Evolutionary conservation across 1,140 invertebrate species (phyloP).

Genomic region (Aphelenchoides besseyi): DNA sequence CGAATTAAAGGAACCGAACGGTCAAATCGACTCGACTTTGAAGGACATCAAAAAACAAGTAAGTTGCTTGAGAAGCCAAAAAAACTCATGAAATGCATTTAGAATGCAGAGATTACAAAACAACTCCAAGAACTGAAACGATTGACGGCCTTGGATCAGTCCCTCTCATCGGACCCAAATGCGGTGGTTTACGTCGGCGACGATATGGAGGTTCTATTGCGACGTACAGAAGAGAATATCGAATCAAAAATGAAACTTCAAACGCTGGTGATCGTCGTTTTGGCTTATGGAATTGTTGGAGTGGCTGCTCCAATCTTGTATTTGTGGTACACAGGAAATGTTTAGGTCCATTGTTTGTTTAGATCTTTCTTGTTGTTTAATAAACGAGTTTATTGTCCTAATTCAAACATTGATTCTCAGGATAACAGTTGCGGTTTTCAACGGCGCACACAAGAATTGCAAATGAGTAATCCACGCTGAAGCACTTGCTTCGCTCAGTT

Average conservation of each 20-base stretch:
- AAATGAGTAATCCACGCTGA: constrained; percentile 85
- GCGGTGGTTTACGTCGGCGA: constrained; percentile 48
- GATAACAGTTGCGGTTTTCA: constrained; percentile 63
- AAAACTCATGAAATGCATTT: constrained; percentile 20
- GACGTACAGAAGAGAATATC: constrained; percentile 49
- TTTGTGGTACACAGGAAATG: constrained; percentile 19
- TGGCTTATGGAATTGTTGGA: constrained; percentile 31
- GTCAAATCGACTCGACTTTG: constrained; percentile 11
- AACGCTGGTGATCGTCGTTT: constrained; percentile 42
- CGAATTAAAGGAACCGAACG: constrained; percentile 23
- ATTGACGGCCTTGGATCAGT: constrained; percentile 35
- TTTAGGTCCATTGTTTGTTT: not conserved
- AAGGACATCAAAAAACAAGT: constrained; percentile 46
- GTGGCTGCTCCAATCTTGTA: constrained; percentile 34
- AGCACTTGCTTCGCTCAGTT: constrained; percentile 74
- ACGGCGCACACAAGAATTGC: constrained; percentile 73
- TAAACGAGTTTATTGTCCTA: no score
- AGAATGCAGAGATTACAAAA: constrained; percentile 40
- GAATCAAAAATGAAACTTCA: constrained; percentile 54
- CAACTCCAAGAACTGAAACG: constrained; percentile 49
- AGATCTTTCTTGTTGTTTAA: not conserved
- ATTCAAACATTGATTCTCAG: constrained; percentile 37
- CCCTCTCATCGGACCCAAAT: constrained; percentile 26
- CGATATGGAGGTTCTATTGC: constrained; percentile 48
- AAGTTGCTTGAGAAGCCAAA: not conserved